Conservation (phyloP, 2,888 invertebrate genomes). For the Drosophila merina region DNA sequence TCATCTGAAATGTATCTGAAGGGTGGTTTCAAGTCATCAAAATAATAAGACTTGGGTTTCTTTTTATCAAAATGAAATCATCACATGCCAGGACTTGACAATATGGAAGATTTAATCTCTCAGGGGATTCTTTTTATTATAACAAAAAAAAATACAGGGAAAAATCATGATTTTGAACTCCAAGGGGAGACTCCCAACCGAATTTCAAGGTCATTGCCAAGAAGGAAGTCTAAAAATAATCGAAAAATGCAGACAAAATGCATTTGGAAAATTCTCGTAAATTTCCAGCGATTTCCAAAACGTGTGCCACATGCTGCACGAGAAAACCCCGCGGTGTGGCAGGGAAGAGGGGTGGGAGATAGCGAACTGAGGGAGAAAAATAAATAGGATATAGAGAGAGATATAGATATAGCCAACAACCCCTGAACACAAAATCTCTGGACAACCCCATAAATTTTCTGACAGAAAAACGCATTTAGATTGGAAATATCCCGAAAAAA, state of each 20-base stretch:
- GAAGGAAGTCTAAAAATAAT: slow-evolving; percentile 9
- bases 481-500: slow-evolving; percentile 34
- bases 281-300: slow-evolving; percentile 55
- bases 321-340: neutral
- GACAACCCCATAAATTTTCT: slow-evolving; percentile 31
- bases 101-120: neutral
- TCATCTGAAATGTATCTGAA: slow-evolving; percentile 20
- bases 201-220: slow-evolving; percentile 68
- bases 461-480: slow-evolving; percentile 35
- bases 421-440: slow-evolving; percentile 45
- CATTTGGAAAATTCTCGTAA: slow-evolving; percentile 47
- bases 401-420: slow-evolving; percentile 8
- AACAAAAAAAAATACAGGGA: neutral
- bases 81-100: neutral
- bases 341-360: neutral
- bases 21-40: slow-evolving; percentile 15
- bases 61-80: neutral
- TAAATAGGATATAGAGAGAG: neutral
- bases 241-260: slow-evolving; percentile 5
- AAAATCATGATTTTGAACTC: slow-evolving; percentile 1
- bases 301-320: slow-evolving; percentile 61
- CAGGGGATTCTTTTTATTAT: slow-evolving; percentile 1
- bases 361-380: neutral
- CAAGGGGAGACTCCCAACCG: neutral
- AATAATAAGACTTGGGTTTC: neutral